Percentiles rank a stretch among this genome's conserved stretches.
Evolutionary conservation across 2,888 invertebrate species (phyloP).

Genomic region (Oegoconia quadripuncta): DNA sequence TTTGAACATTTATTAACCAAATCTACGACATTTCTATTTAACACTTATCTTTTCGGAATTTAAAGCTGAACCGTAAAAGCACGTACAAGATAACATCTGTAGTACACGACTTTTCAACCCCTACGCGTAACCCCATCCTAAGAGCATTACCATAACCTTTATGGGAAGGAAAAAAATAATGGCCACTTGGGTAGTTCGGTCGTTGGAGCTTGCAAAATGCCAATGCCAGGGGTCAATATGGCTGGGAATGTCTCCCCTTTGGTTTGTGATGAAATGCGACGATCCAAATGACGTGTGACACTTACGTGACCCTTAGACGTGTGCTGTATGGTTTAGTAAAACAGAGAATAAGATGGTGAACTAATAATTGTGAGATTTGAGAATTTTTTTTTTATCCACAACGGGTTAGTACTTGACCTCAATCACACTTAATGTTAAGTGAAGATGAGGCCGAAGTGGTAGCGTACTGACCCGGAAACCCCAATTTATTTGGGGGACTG

Average conservation of each 20-base stretch:
- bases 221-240: conserved; percentile 53
- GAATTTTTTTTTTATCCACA: too few relatives aligned
- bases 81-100: conserved; percentile 55
- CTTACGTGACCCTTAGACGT: conserved; percentile 49
- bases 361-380: not conserved
- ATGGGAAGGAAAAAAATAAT: conserved; percentile 69
- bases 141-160: conserved; percentile 70
- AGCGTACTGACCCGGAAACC: too few relatives aligned
- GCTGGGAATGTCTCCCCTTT: conserved; percentile 35
- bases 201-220: conserved; percentile 39
- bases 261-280: conserved; percentile 74
- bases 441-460: too few relatives aligned
- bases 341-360: conserved; percentile 1
- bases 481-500: too few relatives aligned
- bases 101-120: conserved; percentile 44
- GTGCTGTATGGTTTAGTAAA: conserved; percentile 24
- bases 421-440: too few relatives aligned
- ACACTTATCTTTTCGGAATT: conserved; percentile 33
- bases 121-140: conserved; percentile 53
- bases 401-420: too few relatives aligned
- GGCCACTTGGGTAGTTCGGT: conserved; percentile 42
- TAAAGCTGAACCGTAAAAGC: conserved; percentile 36
- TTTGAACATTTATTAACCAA: not conserved
- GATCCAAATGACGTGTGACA: conserved; percentile 75
- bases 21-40: conserved; percentile 40